These are phyloP conservation scores for Leptinotarsa haldemani DNA, from an alignment of 2,888 invertebrate species.

Conservation along the genomic window DNA sequence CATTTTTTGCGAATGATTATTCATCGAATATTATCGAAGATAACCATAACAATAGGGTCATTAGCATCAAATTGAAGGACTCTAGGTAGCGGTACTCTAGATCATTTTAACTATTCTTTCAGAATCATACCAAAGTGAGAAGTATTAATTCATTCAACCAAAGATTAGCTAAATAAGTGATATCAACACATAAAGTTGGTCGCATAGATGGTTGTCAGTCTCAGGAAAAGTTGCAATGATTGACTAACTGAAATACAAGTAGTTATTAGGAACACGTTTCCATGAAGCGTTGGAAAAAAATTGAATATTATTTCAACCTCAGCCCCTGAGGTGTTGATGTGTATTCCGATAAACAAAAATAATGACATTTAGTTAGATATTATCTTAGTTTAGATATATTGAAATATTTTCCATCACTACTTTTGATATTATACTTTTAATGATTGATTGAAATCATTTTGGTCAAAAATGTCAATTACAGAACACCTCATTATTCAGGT, in stretches of 20 bases:
- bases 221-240: conserved; percentile 60
- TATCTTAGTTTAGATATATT: conserved; percentile 37
- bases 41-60: neutral
- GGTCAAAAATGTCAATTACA: conserved; percentile 50
- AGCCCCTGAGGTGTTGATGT: conserved; percentile 50
- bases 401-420: conserved; percentile 35
- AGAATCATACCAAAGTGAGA: conserved; percentile 36
- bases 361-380: conserved; percentile 51
- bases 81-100: too few relatives aligned
- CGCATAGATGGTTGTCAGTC: conserved; percentile 43
- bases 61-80: neutral
- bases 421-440: conserved; percentile 40
- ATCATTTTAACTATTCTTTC: neutral
- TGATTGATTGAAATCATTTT: conserved; percentile 34
- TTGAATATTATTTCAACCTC: conserved; percentile 57
- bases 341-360: conserved; percentile 58
- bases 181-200: neutral
- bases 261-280: conserved; percentile 61
- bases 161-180: conserved; percentile 35
- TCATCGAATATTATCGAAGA: too few relatives aligned
- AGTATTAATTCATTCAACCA: conserved; percentile 40
- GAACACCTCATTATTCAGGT: conserved; percentile 35
- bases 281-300: conserved; percentile 60
- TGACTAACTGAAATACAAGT: conserved; percentile 60
- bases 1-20: neutral